Evolutionary conservation across 37 sponge, comb jelly and placozoan genomes (phyloP).

Genomic region (Lycopodina hypogea): DNA sequence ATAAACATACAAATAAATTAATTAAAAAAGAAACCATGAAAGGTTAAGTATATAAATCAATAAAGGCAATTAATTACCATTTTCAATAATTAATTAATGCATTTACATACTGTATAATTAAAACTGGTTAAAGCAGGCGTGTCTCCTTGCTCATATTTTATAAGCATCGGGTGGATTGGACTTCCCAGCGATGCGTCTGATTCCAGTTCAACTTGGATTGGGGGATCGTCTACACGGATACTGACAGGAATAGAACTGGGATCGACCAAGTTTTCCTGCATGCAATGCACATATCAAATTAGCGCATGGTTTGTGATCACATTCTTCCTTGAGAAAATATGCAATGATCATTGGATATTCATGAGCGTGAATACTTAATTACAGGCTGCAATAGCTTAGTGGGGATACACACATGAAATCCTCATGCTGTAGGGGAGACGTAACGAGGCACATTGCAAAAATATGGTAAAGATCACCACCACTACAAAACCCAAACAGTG

Average conservation of each 20-base stretch:
- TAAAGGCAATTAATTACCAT: no score
- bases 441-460: no score
- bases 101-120: background rate
- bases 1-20: no score
- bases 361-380: no score
- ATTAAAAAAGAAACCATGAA: no score
- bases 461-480: no score
- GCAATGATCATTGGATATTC: no score
- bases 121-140: background rate
- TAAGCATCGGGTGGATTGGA: slow-evolving; percentile 37
- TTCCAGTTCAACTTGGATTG: slow-evolving; percentile 3
- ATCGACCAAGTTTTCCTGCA: slow-evolving; percentile 37
- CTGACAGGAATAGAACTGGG: slow-evolving; percentile 34
- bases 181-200: slow-evolving; percentile 16
- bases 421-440: no score
- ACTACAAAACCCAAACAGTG: no score
- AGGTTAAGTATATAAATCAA: no score
- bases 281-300: background rate
- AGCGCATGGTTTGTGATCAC: background rate
- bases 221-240: slow-evolving; percentile 9
- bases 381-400: no score
- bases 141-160: slow-evolving; percentile 16
- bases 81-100: background rate
- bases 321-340: background rate
- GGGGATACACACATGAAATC: no score